These are phyloP conservation scores for Kryptopterus vitreolus DNA, from an alignment of 2,797 vertebrate genomes.

Conservation along the genomic window DNA sequence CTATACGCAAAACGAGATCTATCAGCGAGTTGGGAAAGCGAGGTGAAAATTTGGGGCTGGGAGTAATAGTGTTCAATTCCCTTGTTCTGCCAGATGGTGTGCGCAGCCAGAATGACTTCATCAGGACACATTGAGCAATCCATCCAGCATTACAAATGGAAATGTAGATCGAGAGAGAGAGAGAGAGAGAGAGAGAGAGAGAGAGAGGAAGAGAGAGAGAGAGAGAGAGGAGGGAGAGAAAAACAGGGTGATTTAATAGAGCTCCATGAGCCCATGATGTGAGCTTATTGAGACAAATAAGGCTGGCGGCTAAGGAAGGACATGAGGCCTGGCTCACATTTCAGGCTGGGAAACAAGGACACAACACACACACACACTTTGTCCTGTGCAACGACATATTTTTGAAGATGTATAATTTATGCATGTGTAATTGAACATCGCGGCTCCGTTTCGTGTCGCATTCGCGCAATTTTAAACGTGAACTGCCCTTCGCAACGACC, in stretches of 20 bases:
- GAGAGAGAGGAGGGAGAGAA: slow-evolving; percentile 17
- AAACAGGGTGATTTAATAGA: slow-evolving; percentile 43
- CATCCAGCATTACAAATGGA: slow-evolving; percentile 41
- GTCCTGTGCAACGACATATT: no score
- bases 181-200: slow-evolving; percentile 29
- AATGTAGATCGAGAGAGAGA: slow-evolving; percentile 47
- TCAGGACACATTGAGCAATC: slow-evolving; percentile 48
- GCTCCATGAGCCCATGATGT: slow-evolving; percentile 47
- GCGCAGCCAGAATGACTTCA: slow-evolving; percentile 53
- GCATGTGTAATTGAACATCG: no score
- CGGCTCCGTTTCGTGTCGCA: neutral
- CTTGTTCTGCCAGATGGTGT: slow-evolving; percentile 56
- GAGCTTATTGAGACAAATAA: slow-evolving; percentile 59
- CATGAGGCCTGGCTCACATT: slow-evolving; percentile 23
- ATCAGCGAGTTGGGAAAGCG: slow-evolving; percentile 2
- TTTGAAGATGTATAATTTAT: neutral
- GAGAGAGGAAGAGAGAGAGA: slow-evolving; percentile 6
- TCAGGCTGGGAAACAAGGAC: slow-evolving; percentile 32
- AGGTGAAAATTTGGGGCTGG: slow-evolving; percentile 37
- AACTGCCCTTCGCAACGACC: neutral
- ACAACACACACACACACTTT: neutral
- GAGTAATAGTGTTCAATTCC: slow-evolving; percentile 44
- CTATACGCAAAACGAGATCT: neutral
- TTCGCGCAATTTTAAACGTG: neutral
- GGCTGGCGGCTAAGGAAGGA: slow-evolving; percentile 44